Base-by-base conservation (phyloP, 2,888 invertebrate genomes). In the Lasioglossum pauxillum region DNA sequence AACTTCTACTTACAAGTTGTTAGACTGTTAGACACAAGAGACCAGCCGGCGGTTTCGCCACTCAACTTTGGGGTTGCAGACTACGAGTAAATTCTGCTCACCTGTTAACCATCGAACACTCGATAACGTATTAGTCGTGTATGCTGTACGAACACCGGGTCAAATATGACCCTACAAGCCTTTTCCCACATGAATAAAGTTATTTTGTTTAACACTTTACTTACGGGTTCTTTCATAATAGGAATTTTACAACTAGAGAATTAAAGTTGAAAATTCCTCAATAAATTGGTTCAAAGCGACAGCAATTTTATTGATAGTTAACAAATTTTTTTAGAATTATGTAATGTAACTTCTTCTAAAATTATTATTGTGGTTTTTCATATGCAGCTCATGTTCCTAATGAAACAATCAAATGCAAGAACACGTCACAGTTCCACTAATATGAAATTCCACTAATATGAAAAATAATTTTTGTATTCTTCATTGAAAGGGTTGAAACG, bases 31-130 rank as follows among this genome's bases (percentile, higher is more conserved):
- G 89, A 89, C 86, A 86, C 80, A 72, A 83, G 90, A 86, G 84
- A 83, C 81, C 82, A 78, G 35, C 80, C 75, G 71, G 82, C 44
- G 83, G 89, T 90, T 86, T 90, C 88, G 79, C 78, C 82, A 80
- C 84, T 88, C 84, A 78, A 88, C 82, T 88, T 89, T 78, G 71
- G 35, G 77, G 77, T 86, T 82, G 44, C 60, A 23, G 78, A 75
- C 78, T 64, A 64, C 84, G 71, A 84, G 83, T 86, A 90, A 89
- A 86, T 90, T 90, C 83, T 77, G 75, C 80, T 90, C 83, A 86
- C 76, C 77, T 49, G 80, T 83, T 86, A 82, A 77, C 75, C 71
- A 75, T 82, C 78, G 87, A 64, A 35, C 67, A 38, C 19, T 35
- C 8, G 19, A 69, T 69, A 35, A 35, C 10, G 23, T 10, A 10